Base-by-base conservation (phyloP, 2,113 vertebrate species). In the Aleadryas rufinucha region DNA sequence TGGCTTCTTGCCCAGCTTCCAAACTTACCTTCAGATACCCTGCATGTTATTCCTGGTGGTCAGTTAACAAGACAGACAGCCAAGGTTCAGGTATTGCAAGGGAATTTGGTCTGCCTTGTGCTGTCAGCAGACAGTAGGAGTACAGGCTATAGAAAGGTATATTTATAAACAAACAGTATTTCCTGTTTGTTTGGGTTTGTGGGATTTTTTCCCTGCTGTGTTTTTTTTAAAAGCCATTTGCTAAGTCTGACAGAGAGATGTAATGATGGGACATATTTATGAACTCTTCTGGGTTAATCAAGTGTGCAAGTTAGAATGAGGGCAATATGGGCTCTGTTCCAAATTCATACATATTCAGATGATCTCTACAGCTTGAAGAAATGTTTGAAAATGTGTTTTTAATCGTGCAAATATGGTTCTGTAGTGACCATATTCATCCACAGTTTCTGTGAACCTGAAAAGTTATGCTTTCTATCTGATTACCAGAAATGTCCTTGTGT, bases 201-300 rank as follows among this genome's bases (percentile, higher is more conserved):
- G 15, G 12, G 0, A 0, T 5, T 47, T 75, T 61, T 30, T 5
- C 9, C 1, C 17, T 0, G 0, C 18, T 74, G 16, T 65, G 13
- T 68, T 76, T 59, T 50, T 70, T 66, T 47, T 15, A 10, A 56
- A 77, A 89, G 21, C 30, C 18, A 33, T 30, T 37, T 66, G 16
- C 56, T 70, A 50, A 31, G 63, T n/a, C 0, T 1, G 22, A 27
- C 26, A 33, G 24, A 54, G 33, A 72, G 50, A 23, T 57, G 39
- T 45, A 61, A 61, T 24, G 23, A 65, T 41, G 16, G 42, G 33
- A 70, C 4, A 2, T 47, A 35, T 39, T 54, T 81, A 21, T 3
- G 5, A 93, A 35, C 23, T 75, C 21, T 53, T 69, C 64, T 56
- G 35, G 35, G 8, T 81, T 81, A 89, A 66, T 92, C 41, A 79